Evolutionary conservation across 2,113 vertebrate genomes (phyloP).

Genomic region (Seriola quinqueradiata): DNA sequence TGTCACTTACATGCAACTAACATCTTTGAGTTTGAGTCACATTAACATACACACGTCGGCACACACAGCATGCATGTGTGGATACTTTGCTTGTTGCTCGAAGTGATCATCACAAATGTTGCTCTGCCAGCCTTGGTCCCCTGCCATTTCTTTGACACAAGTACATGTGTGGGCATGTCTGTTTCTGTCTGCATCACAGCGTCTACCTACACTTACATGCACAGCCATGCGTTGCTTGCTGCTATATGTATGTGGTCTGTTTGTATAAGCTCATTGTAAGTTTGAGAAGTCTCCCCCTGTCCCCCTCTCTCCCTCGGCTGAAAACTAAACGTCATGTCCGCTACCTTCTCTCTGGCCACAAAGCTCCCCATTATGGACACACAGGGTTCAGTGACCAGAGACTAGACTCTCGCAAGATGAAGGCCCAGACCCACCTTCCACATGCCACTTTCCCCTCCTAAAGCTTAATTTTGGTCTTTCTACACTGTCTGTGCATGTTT

Average conservation of each 20-base stretch:
- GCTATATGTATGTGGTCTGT: constrained; percentile 30
- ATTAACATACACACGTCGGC: constrained; percentile 55
- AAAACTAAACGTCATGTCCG: constrained; percentile 79
- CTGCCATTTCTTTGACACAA: constrained; percentile 32
- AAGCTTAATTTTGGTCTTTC: constrained; percentile 43
- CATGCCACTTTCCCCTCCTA: neutral
- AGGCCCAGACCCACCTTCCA: constrained; percentile 21
- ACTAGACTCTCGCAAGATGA: constrained; percentile 57
- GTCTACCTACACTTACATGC: constrained; percentile 14
- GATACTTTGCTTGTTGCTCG: constrained; percentile 29
- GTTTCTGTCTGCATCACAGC: constrained; percentile 30
- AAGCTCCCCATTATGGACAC: constrained; percentile 77
- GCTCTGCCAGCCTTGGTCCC: constrained; percentile 8
- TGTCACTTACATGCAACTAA: constrained; percentile 45
- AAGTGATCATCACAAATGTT: constrained; percentile 37
- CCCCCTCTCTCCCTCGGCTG: constrained; percentile 60
- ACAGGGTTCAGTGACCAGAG: constrained; percentile 65
- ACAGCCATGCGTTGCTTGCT: constrained; percentile 37
- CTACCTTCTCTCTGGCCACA: constrained; percentile 76
- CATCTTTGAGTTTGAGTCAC: constrained; percentile 34
- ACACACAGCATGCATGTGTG: constrained; percentile 54
- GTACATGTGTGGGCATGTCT: constrained; percentile 34
- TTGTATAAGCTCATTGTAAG: constrained; percentile 73
- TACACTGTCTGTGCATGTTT: constrained; percentile 20
- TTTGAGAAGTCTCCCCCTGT: constrained; percentile 58